phyloP scores from a whole-genome alignment of 1,140 invertebrate genomes.

The Psilanteris sp. region DNA sequence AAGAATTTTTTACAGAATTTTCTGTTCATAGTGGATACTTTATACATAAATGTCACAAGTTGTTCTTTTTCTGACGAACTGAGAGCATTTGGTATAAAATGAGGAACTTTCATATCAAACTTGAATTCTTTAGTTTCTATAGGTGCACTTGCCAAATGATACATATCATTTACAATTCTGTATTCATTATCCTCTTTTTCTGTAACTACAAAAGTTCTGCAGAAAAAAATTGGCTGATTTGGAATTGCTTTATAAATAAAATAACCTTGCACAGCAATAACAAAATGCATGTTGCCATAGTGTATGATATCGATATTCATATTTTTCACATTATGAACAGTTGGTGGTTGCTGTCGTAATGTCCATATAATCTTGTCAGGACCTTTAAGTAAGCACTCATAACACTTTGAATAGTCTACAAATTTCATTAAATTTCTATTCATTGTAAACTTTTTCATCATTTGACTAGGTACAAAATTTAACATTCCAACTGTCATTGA shows the following conservation, averaged over 20 bases:
- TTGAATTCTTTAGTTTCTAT: slow-evolving; percentile 38
- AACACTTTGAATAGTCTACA: slow-evolving; percentile 76
- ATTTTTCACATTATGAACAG: slow-evolving; percentile 70
- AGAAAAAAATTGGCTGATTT: slow-evolving; percentile 69
- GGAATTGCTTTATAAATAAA: slow-evolving; percentile 71
- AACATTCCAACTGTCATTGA: slow-evolving; percentile 74
- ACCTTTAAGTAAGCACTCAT: slow-evolving; percentile 73
- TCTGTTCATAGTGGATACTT: slow-evolving; percentile 74
- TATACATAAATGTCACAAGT: slow-evolving; percentile 70
- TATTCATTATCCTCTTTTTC: slow-evolving; percentile 75
- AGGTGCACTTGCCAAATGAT: slow-evolving; percentile 70
- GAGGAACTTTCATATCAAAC: slow-evolving; percentile 56
- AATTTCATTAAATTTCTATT: slow-evolving; percentile 77
- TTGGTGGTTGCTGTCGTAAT: slow-evolving; percentile 70
- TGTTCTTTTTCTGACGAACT: slow-evolving; percentile 74
- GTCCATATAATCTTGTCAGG: slow-evolving; percentile 74
- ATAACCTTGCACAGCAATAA: slow-evolving; percentile 70
- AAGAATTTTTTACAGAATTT: slow-evolving; percentile 69
- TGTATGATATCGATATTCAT: slow-evolving; percentile 73
- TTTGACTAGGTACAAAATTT: slow-evolving; percentile 70
- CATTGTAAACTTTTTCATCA: slow-evolving; percentile 69
- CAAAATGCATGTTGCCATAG: slow-evolving; percentile 62
- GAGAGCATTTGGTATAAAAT: slow-evolving; percentile 70
- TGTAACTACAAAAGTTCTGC: slow-evolving; percentile 73
- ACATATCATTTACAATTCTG: slow-evolving; percentile 76